These are phyloP conservation scores for Pteronura brasiliensis DNA, from an alignment of 2,113 vertebrate species.

Conservation along the genomic window DNA sequence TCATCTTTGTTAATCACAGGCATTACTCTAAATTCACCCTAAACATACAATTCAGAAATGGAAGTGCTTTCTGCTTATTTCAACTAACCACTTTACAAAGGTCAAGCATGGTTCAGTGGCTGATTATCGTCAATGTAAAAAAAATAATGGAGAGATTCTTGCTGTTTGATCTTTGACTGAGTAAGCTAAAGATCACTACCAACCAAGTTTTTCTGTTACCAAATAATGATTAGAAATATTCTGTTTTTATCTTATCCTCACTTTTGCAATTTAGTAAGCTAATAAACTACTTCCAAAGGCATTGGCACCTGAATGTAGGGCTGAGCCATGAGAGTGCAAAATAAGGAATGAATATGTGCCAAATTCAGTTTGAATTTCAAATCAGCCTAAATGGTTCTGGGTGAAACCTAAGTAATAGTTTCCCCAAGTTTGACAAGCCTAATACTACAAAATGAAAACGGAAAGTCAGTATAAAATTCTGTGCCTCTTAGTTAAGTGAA, in stretches of 20 bases:
- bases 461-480: slow-evolving; percentile 62
- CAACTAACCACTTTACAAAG: slow-evolving; percentile 26
- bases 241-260: background rate
- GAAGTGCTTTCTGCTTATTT: slow-evolving; percentile 31
- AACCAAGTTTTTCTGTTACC: background rate
- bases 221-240: background rate
- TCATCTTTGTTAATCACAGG: slow-evolving; percentile 8
- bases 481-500: slow-evolving; percentile 64
- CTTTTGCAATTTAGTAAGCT: background rate
- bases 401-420: slow-evolving; percentile 68
- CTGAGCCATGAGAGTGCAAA: background rate
- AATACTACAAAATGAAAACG: slow-evolving; percentile 67
- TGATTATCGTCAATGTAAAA: background rate
- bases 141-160: background rate
- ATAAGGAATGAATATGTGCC: background rate
- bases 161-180: background rate
- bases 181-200: slow-evolving; percentile 14
- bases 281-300: background rate
- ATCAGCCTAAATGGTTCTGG: slow-evolving; percentile 54
- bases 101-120: background rate
- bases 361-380: slow-evolving; percentile 51
- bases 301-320: background rate
- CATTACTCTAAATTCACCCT: background rate
- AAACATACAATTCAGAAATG: slow-evolving; percentile 1
- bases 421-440: slow-evolving; percentile 64